Conservation (phyloP, 2,888 invertebrate genomes). For the Cremastinae sp. region DNA sequence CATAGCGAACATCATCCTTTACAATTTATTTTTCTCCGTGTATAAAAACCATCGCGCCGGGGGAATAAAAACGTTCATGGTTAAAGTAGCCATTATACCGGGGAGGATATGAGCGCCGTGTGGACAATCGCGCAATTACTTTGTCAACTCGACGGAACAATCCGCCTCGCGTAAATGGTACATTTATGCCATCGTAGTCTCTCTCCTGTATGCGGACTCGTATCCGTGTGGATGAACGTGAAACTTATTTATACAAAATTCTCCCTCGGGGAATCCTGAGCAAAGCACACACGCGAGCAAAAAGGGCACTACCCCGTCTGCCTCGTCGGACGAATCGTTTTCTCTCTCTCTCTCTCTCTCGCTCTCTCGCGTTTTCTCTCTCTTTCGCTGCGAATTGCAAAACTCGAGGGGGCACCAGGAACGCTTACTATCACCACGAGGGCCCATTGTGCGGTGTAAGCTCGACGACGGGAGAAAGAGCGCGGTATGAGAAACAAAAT, state of each 20-base stretch:
- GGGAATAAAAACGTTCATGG: slow-evolving; percentile 32
- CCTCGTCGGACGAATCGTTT: slow-evolving; percentile 41
- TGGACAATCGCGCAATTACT: slow-evolving; percentile 59
- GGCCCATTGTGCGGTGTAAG: slow-evolving; percentile 50
- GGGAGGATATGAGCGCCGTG: slow-evolving; percentile 29
- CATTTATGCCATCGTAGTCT: slow-evolving; percentile 37
- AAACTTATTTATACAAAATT: slow-evolving; percentile 18
- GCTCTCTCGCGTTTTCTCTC: slow-evolving; percentile 9
- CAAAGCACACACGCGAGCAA: slow-evolving; percentile 44
- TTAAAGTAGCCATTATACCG: slow-evolving; percentile 47
- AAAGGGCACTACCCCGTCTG: slow-evolving; percentile 26
- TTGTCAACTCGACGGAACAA: slow-evolving; percentile 60
- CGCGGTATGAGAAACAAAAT: neutral
- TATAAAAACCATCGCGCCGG: slow-evolving; percentile 36
- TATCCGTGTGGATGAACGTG: neutral
- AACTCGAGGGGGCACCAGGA: slow-evolving; percentile 38
- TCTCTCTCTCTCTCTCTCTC: slow-evolving; percentile 1
- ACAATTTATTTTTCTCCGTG: too few relatives aligned
- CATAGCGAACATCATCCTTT: too few relatives aligned
- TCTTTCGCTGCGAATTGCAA: slow-evolving; percentile 50
- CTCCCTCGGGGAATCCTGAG: slow-evolving; percentile 30
- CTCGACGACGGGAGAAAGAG: slow-evolving; percentile 12
- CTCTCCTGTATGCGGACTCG: neutral
- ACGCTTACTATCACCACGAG: slow-evolving; percentile 42
- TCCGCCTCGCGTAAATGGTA: slow-evolving; percentile 50